Evolutionary conservation across 1,140 invertebrate species (phyloP).

Genomic region (Physella acuta): DNA sequence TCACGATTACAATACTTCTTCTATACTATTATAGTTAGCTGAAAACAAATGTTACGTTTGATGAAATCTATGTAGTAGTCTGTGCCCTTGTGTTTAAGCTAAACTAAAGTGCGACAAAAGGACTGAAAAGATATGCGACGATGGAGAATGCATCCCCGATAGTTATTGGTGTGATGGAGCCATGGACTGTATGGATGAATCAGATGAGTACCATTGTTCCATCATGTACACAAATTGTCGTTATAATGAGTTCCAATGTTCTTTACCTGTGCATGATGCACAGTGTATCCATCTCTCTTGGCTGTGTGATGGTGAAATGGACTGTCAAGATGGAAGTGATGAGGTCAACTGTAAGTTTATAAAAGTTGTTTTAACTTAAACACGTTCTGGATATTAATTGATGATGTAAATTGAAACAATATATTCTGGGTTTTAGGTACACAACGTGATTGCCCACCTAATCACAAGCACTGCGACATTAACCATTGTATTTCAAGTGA

Average conservation of each 20-base stretch:
- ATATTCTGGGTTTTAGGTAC: no score
- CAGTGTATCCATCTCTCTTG: constrained; percentile 7
- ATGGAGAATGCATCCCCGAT: constrained; percentile 83
- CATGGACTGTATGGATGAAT: constrained; percentile 89
- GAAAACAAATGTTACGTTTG: not conserved
- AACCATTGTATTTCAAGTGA: no score
- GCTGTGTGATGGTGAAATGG: constrained; percentile 20
- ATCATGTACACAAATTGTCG: not conserved
- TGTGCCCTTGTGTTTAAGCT: constrained; percentile 26
- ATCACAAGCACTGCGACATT: no score
- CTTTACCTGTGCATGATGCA: not conserved
- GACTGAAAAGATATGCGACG: constrained; percentile 31
- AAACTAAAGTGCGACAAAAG: constrained; percentile 37
- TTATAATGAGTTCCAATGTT: constrained; percentile 22
- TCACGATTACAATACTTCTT: no score
- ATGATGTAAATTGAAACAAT: no score
- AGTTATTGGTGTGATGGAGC: constrained; percentile 91
- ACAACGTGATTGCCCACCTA: no score
- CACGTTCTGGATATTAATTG: no score
- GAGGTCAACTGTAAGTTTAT: constrained; percentile 20
- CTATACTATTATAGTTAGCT: no score
- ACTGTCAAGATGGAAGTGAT: constrained; percentile 21
- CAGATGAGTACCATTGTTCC: constrained; percentile 59
- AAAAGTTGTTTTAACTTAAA: no score
- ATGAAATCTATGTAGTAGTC: not conserved